Evolutionary conservation across 2,113 vertebrate genomes (phyloP), one percentile per base, ranked within the genome.

Genomic region (Neolamprologus devosi): DNA sequence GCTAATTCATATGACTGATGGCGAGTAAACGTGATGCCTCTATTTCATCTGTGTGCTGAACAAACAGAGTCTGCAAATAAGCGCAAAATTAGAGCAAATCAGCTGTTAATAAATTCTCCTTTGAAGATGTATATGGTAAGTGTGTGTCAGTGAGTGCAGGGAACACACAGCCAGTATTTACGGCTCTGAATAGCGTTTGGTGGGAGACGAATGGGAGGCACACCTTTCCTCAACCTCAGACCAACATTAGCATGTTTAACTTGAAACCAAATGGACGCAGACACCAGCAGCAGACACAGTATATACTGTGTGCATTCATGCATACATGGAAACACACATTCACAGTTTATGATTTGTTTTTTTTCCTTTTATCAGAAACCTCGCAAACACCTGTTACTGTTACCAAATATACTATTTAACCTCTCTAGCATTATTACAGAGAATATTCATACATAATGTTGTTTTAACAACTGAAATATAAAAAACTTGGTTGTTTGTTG

Each of bases 181-280:
- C 78, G 80, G n/a, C 80, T 87, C 70, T 89, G 93, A 93, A 92
- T 92, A 86, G 89, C 65, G 80, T 68, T 90, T 17, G 84, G 87
- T 82, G 84, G 85, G 80, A 87, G 82, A 75, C 23, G 84, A 53
- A 55, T 5, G 28, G 81, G 83, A 82, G 91, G 80, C 91, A 89
- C 85, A 65, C 87, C 88, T 89, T 57, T 87, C 86, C 87, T 85
- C 87, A 55, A 94, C 92, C 93, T 92, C 93, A 94, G 87, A 63
- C 86, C 91, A 89, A 90, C 88, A 83, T 90, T 89, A 63, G 86
- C 75, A 81, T 90, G 87, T 92, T 90, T 91, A 80, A 91, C 79
- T 89, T 92, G 84, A 79, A 90, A 63, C 83, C 87, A 60, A 89
- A 91, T 63, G 81, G 49, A 87, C 30, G 73, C 84, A 89, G 83